Evolutionary conservation across 2,888 invertebrate species (phyloP), one percentile per base, ranked within the genome.

Genomic region (Eilema caniola): DNA sequence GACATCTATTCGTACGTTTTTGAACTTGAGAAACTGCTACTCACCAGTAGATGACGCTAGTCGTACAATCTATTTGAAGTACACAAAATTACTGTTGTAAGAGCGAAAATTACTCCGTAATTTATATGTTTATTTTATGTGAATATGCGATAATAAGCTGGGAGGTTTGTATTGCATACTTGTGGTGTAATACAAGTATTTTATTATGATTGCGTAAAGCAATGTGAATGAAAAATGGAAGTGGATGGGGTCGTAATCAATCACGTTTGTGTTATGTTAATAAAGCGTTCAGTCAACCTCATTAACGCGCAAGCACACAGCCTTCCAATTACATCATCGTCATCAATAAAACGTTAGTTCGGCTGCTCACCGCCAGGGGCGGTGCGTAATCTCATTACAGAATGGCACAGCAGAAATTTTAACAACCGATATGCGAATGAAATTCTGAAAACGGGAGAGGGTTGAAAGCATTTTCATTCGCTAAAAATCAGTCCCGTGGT

Each of bases 1-100:
- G 93, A 89, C 90, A 92, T 90, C 94, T 93, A 75, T 83, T 71
- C 77, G 72, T 37, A 37, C 63, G 23, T 37, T 25, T 62, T 10
- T 41, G 73, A 74, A 76, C 71, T 71, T 69, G 47, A 75, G 76
- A 75, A 85, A 67, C 11, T 14, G 80, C 86, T 87, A 87, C 78
- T 88, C 74, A 73, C 41, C 82, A 76, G 3, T 83, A 90, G 90
- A 79, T 86, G 85, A 86, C 78, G 72, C 24, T 73, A 79, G 59
- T 24, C 8, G 31, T 60, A 10, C 14, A 62, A 41, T 57, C 47
- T 62, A n/a, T 63, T 56, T 56, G 11, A 20, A 41, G 25, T 23
- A 25, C 20, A n/a, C 41, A 31, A 72, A 66, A 67, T 71, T 68
- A 62, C 47, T 31, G 68, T 69, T 66, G 47, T 65, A 62, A 59